These are phyloP conservation scores for Lipophrys pholis DNA, from an alignment of 2,113 vertebrate genomes.

Conservation along the genomic window DNA sequence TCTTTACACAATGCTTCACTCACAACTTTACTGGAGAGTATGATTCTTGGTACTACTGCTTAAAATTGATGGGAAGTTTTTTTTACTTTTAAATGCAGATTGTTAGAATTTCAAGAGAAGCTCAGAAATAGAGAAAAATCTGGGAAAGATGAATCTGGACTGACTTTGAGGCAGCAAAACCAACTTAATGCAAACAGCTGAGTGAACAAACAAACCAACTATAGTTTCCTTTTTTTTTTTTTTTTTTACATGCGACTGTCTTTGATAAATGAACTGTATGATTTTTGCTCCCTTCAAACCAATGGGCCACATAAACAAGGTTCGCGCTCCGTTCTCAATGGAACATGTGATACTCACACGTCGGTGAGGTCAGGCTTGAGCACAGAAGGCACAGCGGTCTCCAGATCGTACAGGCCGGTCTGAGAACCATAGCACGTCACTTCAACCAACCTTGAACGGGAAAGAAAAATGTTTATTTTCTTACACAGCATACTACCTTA, in stretches of 20 bases:
- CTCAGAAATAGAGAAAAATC: background rate
- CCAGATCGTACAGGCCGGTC: conserved; percentile 95
- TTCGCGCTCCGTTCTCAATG: background rate
- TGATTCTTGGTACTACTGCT: background rate
- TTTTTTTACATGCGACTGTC: background rate
- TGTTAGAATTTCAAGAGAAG: background rate
- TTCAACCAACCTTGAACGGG: conserved; percentile 89
- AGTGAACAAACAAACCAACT: background rate
- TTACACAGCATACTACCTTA: background rate
- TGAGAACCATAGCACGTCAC: conserved; percentile 96
- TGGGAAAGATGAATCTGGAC: background rate
- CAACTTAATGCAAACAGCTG: background rate
- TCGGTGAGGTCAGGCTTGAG: conserved; percentile 97
- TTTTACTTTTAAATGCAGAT: background rate
- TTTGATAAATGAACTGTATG: background rate
- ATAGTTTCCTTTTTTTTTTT: background rate
- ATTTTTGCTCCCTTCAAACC: background rate
- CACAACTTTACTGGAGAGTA: too few relatives aligned
- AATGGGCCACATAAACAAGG: background rate
- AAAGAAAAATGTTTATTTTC: background rate
- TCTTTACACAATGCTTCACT: background rate
- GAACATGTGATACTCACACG: conserved; percentile 88
- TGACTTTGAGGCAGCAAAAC: background rate
- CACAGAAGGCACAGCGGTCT: conserved; percentile 96
- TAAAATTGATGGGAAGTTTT: background rate